Base-by-base conservation (phyloP, 2,888 invertebrate species). In the Oscheius sp. region DNA sequence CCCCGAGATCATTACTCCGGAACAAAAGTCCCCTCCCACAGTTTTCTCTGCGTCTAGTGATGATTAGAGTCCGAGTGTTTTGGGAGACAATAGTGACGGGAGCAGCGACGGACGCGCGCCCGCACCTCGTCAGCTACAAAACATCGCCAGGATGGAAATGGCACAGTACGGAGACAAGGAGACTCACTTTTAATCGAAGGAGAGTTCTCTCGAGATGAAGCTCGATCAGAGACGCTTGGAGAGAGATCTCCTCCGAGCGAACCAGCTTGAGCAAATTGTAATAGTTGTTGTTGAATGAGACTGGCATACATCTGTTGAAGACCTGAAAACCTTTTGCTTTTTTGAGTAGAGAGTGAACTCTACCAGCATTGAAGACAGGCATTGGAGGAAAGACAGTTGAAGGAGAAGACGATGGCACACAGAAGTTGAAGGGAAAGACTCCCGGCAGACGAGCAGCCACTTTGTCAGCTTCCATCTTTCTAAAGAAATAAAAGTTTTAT, bases 141-240 rank as follows among this genome's bases (percentile, higher is more conserved):
- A 52, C 25, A 25, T 27, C 29, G 15, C 27, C 27, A 5, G 4
- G 42, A 48, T 48, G 15, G 48, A 52, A 52, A 52, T 25, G 52
- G 27, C 52, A 52, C 52, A 29, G 52, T 52, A 52, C 52, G 52
- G 52, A n/a, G 52, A 27, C 39, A 29, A 8, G 34, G 8, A n/a
- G 29, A 73, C 77, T 75, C 58, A 77, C 75, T 73, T 58, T 75
- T 75, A 39, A 50, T 39, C 12, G 72, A 64, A 12, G 77, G 77
- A 0, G 73, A 70, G 46, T 75, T 73, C 39, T 70, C 73, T 39
- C 77, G 37, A 4, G 73, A 73, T 29, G 77, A 77, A 25, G 75
- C 73, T 25, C 75, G 70, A 65, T 77, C 77, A 23, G 74, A 75
- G 46, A 70, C 48, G 17, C 64, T 55, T 10, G 70, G 70, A 3